Evolutionary conservation across 2,888 invertebrate species (phyloP).

Genomic region (Mythimna pallens): DNA sequence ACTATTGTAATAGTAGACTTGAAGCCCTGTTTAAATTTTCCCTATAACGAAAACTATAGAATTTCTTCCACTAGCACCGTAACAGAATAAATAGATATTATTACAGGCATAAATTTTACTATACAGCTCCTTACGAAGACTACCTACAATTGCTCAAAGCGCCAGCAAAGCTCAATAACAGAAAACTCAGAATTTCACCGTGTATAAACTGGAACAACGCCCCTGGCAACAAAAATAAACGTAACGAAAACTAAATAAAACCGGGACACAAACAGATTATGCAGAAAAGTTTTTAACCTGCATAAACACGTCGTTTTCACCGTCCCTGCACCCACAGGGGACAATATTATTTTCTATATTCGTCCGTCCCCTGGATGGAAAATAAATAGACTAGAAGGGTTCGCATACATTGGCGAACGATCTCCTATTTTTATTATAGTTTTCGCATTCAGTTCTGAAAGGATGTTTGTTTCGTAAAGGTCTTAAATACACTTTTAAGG

Average conservation of each 20-base stretch:
- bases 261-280: slow-evolving; percentile 43
- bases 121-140: neutral
- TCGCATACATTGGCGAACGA: neutral
- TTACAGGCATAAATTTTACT: neutral
- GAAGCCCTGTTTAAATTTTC: no score
- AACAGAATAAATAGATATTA: no score
- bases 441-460: slow-evolving; percentile 2
- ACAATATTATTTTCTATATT: slow-evolving; percentile 53
- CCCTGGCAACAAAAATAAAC: neutral
- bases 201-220: neutral
- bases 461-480: no score
- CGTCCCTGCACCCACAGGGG: slow-evolving; percentile 15
- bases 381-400: slow-evolving; percentile 33
- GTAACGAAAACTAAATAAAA: slow-evolving; percentile 11
- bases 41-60: no score
- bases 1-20: no score
- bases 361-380: slow-evolving; percentile 20
- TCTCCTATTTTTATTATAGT: neutral
- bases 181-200: neutral
- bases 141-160: neutral
- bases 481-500: no score
- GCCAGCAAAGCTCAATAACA: no score
- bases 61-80: no score
- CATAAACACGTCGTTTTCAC: slow-evolving; percentile 43
- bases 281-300: slow-evolving; percentile 44